phyloP scores from a whole-genome alignment of 2,888 invertebrate species.

The Brachycybe producta region DNA sequence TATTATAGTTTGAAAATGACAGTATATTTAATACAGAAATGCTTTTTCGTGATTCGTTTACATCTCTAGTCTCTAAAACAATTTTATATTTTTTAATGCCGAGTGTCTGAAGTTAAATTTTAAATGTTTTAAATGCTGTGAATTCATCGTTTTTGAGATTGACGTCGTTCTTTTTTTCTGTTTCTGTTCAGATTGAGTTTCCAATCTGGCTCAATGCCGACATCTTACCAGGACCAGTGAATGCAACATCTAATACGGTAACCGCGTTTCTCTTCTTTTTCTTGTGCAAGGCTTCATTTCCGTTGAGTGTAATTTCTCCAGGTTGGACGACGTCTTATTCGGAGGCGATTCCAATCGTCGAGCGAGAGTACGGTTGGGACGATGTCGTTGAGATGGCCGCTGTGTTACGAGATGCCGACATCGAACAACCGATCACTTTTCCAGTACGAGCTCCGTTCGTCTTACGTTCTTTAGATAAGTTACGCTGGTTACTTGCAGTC shows the following conservation, averaged over 20 bases:
- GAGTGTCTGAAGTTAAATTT: too few species aligned
- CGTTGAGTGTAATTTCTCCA: slow-evolving; percentile 55
- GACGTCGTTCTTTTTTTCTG: too few species aligned
- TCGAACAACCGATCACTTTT: slow-evolving; percentile 62
- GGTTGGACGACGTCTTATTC: slow-evolving; percentile 68
- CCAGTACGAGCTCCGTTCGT: slow-evolving; percentile 59
- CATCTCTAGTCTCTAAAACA: slow-evolving; percentile 23
- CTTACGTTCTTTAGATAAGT: slow-evolving; percentile 47
- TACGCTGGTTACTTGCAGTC: slow-evolving; percentile 47
- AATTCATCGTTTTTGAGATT: too few species aligned
- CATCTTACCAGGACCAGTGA: slow-evolving; percentile 61
- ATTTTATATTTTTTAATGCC: slow-evolving; percentile 1
- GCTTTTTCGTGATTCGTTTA: too few species aligned
- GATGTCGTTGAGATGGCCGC: slow-evolving; percentile 56
- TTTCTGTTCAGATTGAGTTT: slow-evolving; percentile 44
- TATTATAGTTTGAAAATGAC: too few species aligned
- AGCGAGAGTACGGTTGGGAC: slow-evolving; percentile 28
- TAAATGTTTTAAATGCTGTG: too few species aligned
- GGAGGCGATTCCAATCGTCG: slow-evolving; percentile 16
- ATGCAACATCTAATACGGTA: slow-evolving; percentile 46
- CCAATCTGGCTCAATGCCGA: slow-evolving; percentile 84
- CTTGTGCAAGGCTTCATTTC: slow-evolving; percentile 43
- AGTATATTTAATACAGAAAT: slow-evolving; percentile 25
- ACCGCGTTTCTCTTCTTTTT: slow-evolving; percentile 50
- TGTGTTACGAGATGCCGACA: slow-evolving; percentile 31